A percentile compares a stretch with the other conserved stretches of the same genome.
These are phyloP conservation scores for Pomatostomus ruficeps DNA, from an alignment of 2,113 vertebrate genomes.

Conservation along the genomic window DNA sequence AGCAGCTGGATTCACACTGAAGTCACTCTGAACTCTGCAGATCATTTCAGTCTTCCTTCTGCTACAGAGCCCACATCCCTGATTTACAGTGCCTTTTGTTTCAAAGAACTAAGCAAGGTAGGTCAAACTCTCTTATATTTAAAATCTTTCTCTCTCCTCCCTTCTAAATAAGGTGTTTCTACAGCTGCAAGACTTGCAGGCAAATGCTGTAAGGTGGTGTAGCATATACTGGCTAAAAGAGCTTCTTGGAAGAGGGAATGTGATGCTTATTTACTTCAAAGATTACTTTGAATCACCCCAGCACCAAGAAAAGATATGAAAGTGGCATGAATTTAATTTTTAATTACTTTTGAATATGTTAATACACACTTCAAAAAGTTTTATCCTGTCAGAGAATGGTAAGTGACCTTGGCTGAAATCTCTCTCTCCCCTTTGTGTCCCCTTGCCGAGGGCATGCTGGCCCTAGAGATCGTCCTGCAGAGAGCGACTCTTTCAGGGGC, in stretches of 20 bases:
- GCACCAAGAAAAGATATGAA: not conserved
- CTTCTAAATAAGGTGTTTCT: not conserved
- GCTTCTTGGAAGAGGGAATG: not conserved
- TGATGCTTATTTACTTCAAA: not conserved
- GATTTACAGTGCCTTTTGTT: not conserved
- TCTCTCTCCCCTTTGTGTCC: too few species aligned
- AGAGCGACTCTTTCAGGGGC: too few species aligned
- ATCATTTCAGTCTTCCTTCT: slow-evolving; percentile 30
- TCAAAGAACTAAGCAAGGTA: slow-evolving; percentile 47
- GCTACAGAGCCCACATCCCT: slow-evolving; percentile 8
- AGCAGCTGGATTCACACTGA: slow-evolving; percentile 25
- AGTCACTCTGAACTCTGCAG: slow-evolving; percentile 24
- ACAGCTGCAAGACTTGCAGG: not conserved
- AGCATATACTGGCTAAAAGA: not conserved
- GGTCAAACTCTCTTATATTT: slow-evolving; percentile 16
- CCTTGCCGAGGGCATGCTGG: too few species aligned
- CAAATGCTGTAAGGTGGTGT: not conserved
- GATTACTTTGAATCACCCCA: not conserved
- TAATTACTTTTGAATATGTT: not conserved
- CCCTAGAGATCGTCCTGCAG: too few species aligned
- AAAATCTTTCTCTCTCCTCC: not conserved
- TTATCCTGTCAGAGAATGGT: not conserved
- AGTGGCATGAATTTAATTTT: not conserved
- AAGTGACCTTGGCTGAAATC: not conserved
- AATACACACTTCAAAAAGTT: not conserved